Evolutionary conservation across 64 coral and sea anemone species (phyloP), one percentile per base, ranked within the genome.

Genomic region (Actinia equina): DNA sequence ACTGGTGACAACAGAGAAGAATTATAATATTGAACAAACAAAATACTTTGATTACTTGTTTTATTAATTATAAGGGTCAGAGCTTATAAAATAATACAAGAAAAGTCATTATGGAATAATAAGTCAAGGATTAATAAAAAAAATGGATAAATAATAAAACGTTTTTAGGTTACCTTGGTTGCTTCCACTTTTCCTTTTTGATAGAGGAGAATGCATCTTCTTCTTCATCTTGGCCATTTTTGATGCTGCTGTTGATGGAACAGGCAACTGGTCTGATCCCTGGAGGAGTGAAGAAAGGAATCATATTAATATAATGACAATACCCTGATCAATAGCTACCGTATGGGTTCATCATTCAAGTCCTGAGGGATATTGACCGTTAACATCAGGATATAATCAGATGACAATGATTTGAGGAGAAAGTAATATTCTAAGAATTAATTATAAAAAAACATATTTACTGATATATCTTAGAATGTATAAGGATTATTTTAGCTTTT

Each of bases 181-280:
- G 55, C 41, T 61, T 14, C 17, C 17, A 85, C 83, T 70, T 87
- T 84, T 96, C 59, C 94, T 96, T 77, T 90, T 96, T 61, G 89
- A 14, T 43, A 96, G 85, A 70, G 94, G 94, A 63, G 94, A 96
- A 53, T 87, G 82, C n/a, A 96, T 96, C 60, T 96, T 96, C 83
- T 93, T 96, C 84, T 88, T 96, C 94, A 96, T 93, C 76, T 88
- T 93, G 55, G 94, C 91, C 91, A 96, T 96, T 79, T 87, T 96
- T 54, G 94, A 90, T 59, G 92, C 91, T 84, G 84, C 22, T 65
- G 94, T 92, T 71, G 89, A 82, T 2, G 85, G 65, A n/a, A 96
- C 91, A 63, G 92, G 82, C 0, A 93, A 82, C 20, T 89, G 86
- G 59, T 93, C 94, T 26, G 71, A 89, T 61, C 79, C 88, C 91